Conservation (phyloP, 2,797 vertebrate species). For the Ctenopoma multispine region DNA sequence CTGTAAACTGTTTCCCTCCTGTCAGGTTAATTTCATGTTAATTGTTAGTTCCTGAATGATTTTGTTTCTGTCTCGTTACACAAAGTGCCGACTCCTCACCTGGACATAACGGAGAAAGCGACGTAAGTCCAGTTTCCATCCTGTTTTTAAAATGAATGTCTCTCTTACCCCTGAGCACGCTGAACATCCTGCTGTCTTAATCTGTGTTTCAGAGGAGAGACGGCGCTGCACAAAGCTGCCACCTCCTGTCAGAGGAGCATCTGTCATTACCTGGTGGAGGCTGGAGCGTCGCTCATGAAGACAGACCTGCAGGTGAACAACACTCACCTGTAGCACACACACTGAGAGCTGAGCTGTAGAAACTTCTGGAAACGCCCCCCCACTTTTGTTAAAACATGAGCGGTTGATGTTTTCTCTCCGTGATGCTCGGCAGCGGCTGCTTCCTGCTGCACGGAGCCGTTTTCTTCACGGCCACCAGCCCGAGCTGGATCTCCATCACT, state of each 20-base stretch:
- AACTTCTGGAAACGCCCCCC: no score
- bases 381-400: no score
- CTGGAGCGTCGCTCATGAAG: constrained; percentile 94
- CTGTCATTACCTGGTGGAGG: constrained; percentile 95
- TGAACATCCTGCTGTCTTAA: background rate
- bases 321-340: background rate
- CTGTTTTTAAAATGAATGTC: no score
- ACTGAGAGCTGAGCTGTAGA: background rate
- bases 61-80: constrained; percentile 18
- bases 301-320: constrained; percentile 91
- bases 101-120: constrained; percentile 89
- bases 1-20: no score
- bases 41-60: no score
- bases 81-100: constrained; percentile 89
- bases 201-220: constrained; percentile 87
- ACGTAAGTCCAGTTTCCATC: constrained; percentile 84
- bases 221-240: constrained; percentile 93
- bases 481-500: constrained; percentile 34
- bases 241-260: constrained; percentile 90
- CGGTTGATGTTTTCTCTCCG: no score
- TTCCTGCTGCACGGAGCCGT: background rate
- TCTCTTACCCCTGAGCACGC: no score
- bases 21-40: no score
- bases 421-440: background rate
- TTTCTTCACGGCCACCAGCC: constrained; percentile 47